phyloP scores from a whole-genome alignment of 2,888 invertebrate genomes.

The Eustalomyia histrio region DNA sequence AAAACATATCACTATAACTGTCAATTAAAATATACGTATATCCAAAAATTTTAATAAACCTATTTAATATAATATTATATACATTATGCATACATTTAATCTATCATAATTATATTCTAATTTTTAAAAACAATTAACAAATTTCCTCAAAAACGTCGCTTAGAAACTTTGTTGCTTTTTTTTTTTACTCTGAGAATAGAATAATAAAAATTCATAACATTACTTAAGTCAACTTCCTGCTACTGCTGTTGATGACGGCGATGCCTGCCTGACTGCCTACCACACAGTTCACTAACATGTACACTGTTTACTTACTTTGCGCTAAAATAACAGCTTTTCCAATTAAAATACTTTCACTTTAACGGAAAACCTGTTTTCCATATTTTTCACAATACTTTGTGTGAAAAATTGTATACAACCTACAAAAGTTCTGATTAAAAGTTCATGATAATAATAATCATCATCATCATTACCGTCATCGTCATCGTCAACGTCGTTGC shows the following conservation, averaged over 20 bases:
- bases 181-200: background rate
- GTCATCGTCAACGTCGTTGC: background rate
- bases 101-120: background rate
- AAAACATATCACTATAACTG: no score
- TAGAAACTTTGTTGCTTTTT: background rate
- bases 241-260: slow-evolving; percentile 23
- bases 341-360: slow-evolving; percentile 57
- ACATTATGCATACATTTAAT: background rate
- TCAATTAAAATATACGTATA: background rate
- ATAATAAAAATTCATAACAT: slow-evolving; percentile 62
- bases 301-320: slow-evolving; percentile 22
- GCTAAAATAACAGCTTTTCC: slow-evolving; percentile 21
- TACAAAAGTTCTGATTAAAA: slow-evolving; percentile 51
- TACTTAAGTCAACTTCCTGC: slow-evolving; percentile 62
- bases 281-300: slow-evolving; percentile 17
- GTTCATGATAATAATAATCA: slow-evolving; percentile 38
- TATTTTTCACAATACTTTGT: slow-evolving; percentile 35
- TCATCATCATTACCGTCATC: no score
- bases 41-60: background rate
- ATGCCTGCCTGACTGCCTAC: slow-evolving; percentile 1
- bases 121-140: background rate
- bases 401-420: slow-evolving; percentile 31
- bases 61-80: background rate
- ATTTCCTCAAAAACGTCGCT: background rate
- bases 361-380: slow-evolving; percentile 49